Percentiles rank a stretch among this genome's conserved stretches.
Evolutionary conservation across 1,140 invertebrate genomes (phyloP).

Genomic region (Archivesica marissinica): DNA sequence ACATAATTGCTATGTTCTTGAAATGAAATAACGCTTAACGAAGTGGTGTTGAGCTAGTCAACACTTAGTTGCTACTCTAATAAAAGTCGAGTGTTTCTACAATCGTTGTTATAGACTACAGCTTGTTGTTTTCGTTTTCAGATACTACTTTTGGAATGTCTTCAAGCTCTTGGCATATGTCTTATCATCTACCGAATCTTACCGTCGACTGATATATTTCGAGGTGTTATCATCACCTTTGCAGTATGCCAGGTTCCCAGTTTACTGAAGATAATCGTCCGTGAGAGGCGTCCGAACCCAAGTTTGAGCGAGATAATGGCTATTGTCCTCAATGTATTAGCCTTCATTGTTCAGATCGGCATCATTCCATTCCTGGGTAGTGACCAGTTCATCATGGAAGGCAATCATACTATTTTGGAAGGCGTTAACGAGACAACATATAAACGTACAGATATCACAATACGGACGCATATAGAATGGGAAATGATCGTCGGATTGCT

Average conservation of each 20-base stretch:
- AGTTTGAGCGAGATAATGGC: constrained; percentile 67
- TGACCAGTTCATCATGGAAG: constrained; percentile 68
- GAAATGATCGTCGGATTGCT: constrained; percentile 93
- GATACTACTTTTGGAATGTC: constrained; percentile 76
- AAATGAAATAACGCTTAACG: no score
- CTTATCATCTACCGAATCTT: constrained; percentile 79
- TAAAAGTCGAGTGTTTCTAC: no score
- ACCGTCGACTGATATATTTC: constrained; percentile 79
- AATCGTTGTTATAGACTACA: no score
- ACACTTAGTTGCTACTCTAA: no score
- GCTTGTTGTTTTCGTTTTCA: constrained; percentile 64
- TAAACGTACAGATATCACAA: constrained; percentile 36
- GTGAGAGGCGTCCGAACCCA: constrained; percentile 65
- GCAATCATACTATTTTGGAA: constrained; percentile 64
- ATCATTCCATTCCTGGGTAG: constrained; percentile 71
- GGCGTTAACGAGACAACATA: constrained; percentile 65
- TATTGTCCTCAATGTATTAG: constrained; percentile 66
- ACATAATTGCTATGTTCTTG: no score
- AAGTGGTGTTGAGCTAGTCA: no score
- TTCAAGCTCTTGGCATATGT: constrained; percentile 76
- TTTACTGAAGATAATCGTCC: constrained; percentile 76
- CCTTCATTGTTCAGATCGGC: constrained; percentile 72
- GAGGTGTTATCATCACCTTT: constrained; percentile 77
- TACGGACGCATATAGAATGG: constrained; percentile 85
- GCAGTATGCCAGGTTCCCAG: constrained; percentile 79